A percentile compares a stretch with the other conserved stretches of the same genome.
Evolutionary conservation across 2,888 invertebrate genomes (phyloP).

Genomic region (Euclidia mi): DNA sequence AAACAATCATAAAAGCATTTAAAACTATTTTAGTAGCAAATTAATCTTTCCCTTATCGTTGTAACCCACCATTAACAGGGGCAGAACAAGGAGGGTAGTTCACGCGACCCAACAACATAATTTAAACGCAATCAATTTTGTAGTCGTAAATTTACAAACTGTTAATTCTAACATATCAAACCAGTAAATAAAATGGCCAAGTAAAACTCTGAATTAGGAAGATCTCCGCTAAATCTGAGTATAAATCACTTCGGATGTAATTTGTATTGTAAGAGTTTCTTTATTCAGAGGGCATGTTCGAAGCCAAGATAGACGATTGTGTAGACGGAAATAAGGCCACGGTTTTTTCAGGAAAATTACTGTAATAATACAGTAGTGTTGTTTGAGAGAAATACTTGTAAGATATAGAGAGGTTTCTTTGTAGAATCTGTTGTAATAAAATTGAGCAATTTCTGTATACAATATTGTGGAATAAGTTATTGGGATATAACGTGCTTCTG

Average conservation of each 20-base stretch:
- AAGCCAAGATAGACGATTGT: constrained; percentile 16
- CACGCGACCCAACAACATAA: constrained; percentile 11
- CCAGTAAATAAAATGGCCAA: constrained; percentile 10
- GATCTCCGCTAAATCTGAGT: no score
- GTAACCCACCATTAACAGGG: background rate
- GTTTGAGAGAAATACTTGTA: background rate
- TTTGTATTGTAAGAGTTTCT: constrained; percentile 42
- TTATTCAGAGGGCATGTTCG: constrained; percentile 25
- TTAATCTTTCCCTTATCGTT: no score
- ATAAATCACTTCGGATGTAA: constrained; percentile 50
- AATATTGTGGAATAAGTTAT: no score
- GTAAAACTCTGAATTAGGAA: constrained; percentile 38
- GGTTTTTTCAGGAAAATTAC: constrained; percentile 6
- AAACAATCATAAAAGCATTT: no score
- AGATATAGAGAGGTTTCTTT: background rate
- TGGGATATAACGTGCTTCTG: no score
- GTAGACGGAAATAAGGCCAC: constrained; percentile 5
- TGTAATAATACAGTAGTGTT: constrained; percentile 1
- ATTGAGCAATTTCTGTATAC: no score
- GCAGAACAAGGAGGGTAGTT: background rate
- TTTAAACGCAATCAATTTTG: constrained; percentile 33
- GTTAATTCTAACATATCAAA: constrained; percentile 32
- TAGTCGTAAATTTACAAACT: constrained; percentile 34
- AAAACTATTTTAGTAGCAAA: no score
- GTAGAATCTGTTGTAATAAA: background rate